Base-by-base conservation (phyloP, 2,888 invertebrate species). In the Anarsia innoxiella region DNA sequence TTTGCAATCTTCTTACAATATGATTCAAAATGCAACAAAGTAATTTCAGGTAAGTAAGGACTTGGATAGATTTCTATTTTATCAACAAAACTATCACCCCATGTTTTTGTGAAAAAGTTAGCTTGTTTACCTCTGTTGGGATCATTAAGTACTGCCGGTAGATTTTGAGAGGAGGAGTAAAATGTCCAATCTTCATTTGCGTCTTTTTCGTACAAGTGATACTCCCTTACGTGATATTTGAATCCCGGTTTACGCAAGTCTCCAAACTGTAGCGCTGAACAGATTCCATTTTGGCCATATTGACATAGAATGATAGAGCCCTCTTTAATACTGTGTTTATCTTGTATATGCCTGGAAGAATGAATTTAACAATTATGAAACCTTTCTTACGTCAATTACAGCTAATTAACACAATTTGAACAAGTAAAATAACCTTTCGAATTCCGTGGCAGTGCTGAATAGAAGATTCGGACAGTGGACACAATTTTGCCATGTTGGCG, bases 21-120 rank as follows among this genome's bases (percentile, higher is more conserved):
- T 16, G 88, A 85, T 52, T 95, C 93, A 78, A 99, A 97, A 74
- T 96, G 94, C 29, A 89, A 88, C 65, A 90, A 88, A 10, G 89
- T 90, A 41, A 98, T 91, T 56, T 94, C 92, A 26, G 95, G 95
- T 51, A 97, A 79, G 68, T 93, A 91, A 1, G 91, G 90, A 55
- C 94, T 93, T 49, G 91, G 89, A 25, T 90, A 88, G 53, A 97
- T 89, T 30, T 90, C 88, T 14, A 88, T 86, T 56, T 93, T 91
- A 45, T 97, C 97, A 12, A 96, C 89, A 76, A 99, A 99, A 41
- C 90, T 88, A 59, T 97, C 97, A 29, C 99, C 99, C 99, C 99
- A 99, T 44, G 96, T 96, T 72, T 95, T 96, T 0, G 97, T 97
- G 63, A 99, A 97, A 64, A 99, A 96, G 72, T 97, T 91, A 46